phyloP scores from a whole-genome alignment of 2,888 invertebrate genomes.

The Thalpophila matura region DNA sequence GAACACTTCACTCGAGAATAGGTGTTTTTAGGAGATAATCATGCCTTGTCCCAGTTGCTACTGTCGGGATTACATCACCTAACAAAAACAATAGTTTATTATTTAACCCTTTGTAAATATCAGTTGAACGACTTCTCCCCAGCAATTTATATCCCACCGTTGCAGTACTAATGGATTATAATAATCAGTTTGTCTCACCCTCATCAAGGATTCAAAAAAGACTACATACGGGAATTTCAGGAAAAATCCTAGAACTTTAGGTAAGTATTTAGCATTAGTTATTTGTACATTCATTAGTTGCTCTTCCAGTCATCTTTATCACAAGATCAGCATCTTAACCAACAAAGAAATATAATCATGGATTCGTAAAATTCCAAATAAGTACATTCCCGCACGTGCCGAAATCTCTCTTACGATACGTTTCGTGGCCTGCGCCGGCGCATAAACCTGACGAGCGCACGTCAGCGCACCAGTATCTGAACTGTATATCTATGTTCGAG shows the following conservation, averaged over 20 bases:
- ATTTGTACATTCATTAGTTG: background rate
- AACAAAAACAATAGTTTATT: too few relatives aligned
- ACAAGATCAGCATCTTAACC: constrained; percentile 4
- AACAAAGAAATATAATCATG: constrained; percentile 1
- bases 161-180: too few relatives aligned
- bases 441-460: constrained; percentile 63
- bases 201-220: too few relatives aligned
- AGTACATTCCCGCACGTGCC: constrained; percentile 59
- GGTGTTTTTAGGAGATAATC: too few relatives aligned
- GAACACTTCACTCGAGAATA: constrained; percentile 6
- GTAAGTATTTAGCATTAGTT: background rate
- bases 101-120: too few relatives aligned
- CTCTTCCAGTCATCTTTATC: background rate
- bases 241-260: background rate
- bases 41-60: too few relatives aligned
- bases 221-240: background rate
- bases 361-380: constrained; percentile 38
- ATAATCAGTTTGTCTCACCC: too few relatives aligned
- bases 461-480: constrained; percentile 52
- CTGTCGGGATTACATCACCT: too few relatives aligned
- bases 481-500: constrained; percentile 59
- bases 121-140: too few relatives aligned
- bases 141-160: too few relatives aligned
- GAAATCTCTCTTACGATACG: constrained; percentile 27
- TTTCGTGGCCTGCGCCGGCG: constrained; percentile 41